Base-by-base conservation (phyloP, 2,113 vertebrate genomes). In the Sinocyclocheilus maitianheensis region DNA sequence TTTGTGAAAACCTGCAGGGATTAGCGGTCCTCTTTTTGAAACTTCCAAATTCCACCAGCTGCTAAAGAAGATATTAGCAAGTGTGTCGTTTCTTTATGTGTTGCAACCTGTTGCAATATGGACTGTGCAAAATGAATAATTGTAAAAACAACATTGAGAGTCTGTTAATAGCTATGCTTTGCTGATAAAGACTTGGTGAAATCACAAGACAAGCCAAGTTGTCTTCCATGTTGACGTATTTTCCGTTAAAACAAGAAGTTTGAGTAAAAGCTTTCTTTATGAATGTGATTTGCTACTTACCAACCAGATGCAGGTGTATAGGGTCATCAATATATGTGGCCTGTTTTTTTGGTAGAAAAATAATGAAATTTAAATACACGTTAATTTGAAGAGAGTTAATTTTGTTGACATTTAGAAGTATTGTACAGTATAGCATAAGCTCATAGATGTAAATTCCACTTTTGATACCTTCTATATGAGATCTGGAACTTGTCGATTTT, bases 1-100 rank as follows among this genome's bases (percentile, higher is more conserved):
- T 83, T 83, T 90, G 86, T 65, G 86, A 86, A 87, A 89, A 91
- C 89, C 60, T 84, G 63, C 34, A 77, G 26, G 85, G 90, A 84
- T 84, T 91, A 62, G 82, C 77, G 76, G 83, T 87, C 77, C 83
- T 85, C 77, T 85, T 85, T 89, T 81, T 84, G 53, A 90, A 88
- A 87, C 67, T 30, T 88, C 8, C 24, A 74, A 40, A 81, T 84
- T 76, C 71, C 65, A 58, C 30, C 4, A 76, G 71, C 43, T 87
- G 83, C 83, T 76, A 82, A 85, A 87, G 24, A 87, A 89, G 71
- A 72, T 43, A 86, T 87, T 84, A 90, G 53, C 78, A 81, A 88
- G 65, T 77, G 62, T 5, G 24, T 72, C 22, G 55, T 80, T 77
- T 51, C 65, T 77, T 83, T 34, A 79, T 22, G 60, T 62, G 24